Evolutionary conservation across 2,888 invertebrate genomes (phyloP).

Genomic region (Euphydryas editha): DNA sequence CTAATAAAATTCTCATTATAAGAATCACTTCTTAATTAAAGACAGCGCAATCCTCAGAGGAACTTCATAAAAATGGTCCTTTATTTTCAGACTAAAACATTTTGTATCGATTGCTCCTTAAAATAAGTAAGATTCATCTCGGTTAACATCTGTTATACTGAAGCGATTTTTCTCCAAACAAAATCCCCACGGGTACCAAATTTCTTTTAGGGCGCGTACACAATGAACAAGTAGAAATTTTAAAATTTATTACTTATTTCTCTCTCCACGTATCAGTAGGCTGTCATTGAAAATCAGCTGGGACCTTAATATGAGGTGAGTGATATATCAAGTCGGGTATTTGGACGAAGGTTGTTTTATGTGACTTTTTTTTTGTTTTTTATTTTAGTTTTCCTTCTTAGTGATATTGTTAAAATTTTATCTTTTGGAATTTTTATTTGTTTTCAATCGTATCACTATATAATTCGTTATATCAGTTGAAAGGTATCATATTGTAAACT

Average conservation of each 20-base stretch:
- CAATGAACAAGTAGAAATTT: neutral
- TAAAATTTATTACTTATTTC: neutral
- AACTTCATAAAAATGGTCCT: conserved; percentile 24
- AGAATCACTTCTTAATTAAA: conserved; percentile 29
- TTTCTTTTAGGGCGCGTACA: conserved; percentile 7
- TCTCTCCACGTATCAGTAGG: neutral
- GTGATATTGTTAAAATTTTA: too few species aligned
- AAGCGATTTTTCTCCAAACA: conserved; percentile 29
- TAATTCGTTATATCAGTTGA: too few species aligned
- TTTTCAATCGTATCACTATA: too few species aligned
- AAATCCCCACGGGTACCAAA: conserved; percentile 16
- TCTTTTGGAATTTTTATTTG: too few species aligned
- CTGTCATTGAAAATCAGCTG: neutral
- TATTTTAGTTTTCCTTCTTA: neutral
- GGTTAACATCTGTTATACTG: conserved; percentile 33
- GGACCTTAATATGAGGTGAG: neutral
- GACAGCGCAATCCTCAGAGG: conserved; percentile 21
- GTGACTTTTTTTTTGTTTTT: neutral
- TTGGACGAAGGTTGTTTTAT: neutral
- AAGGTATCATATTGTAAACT: too few species aligned
- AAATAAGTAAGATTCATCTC: conserved; percentile 26
- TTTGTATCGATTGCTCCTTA: conserved; percentile 32
- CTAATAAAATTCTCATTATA: conserved; percentile 1
- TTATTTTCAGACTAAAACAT: conserved; percentile 25
- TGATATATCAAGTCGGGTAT: neutral